Evolutionary conservation across 2,888 invertebrate genomes (phyloP).

Genomic region (Sylvicola cinctus): DNA sequence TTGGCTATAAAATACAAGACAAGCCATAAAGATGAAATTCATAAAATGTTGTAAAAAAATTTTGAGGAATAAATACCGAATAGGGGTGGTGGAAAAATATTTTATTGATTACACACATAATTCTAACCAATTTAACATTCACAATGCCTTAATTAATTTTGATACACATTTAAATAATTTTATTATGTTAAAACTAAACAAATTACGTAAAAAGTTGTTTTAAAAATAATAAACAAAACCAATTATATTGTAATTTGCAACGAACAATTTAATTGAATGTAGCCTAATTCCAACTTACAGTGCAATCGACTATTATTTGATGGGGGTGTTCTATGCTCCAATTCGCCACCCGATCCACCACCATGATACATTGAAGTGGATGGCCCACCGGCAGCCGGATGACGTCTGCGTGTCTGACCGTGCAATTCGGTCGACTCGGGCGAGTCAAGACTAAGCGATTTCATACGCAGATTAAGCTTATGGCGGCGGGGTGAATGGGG

Average conservation of each 20-base stretch:
- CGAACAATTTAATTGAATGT: constrained; percentile 6
- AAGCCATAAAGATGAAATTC: background rate
- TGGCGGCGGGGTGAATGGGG: constrained; percentile 91
- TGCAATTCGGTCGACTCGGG: constrained; percentile 77
- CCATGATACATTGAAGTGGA: constrained; percentile 18
- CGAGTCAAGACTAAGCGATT: constrained; percentile 90
- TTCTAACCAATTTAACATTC: no score
- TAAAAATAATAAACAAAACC: no score
- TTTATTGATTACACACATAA: no score
- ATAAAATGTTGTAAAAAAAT: no score
- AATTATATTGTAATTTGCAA: no score
- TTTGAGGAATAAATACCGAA: no score
- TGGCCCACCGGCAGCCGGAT: constrained; percentile 25
- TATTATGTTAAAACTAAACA: no score
- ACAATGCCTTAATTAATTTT: background rate
- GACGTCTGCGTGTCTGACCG: constrained; percentile 47
- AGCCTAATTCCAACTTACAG: constrained; percentile 29
- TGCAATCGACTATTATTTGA: constrained; percentile 36
- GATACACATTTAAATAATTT: background rate
- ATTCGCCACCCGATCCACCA: constrained; percentile 24
- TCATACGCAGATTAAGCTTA: constrained; percentile 93
- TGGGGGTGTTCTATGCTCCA: constrained; percentile 26
- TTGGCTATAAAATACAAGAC: background rate
- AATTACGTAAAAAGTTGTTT: no score
- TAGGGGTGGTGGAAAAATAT: no score